phyloP scores from a whole-genome alignment of 1,140 invertebrate species.

The Nasonia giraulti region DNA sequence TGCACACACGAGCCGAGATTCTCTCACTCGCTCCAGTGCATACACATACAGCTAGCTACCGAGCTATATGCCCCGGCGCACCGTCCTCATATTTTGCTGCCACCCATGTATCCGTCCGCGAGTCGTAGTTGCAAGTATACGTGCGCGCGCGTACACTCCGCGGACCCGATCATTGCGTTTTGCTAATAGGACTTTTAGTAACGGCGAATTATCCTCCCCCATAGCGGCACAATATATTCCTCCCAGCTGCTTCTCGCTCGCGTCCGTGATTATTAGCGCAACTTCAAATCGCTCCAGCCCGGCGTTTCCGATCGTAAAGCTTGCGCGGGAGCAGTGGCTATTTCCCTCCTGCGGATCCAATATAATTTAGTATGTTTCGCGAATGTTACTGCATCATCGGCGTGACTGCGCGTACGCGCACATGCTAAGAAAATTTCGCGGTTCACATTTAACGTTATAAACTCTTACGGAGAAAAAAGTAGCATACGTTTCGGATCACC shows the following conservation, averaged over 20 bases:
- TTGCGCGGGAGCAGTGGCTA: slow-evolving; percentile 24
- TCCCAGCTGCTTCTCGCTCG: background rate
- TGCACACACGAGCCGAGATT: slow-evolving; percentile 20
- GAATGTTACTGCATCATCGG: background rate
- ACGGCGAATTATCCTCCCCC: slow-evolving; percentile 41
- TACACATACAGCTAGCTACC: background rate
- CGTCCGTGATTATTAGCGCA: slow-evolving; percentile 41
- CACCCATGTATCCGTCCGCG: background rate
- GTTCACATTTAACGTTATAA: slow-evolving; percentile 22
- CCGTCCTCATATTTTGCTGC: background rate
- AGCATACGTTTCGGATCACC: background rate
- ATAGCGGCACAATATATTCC: background rate
- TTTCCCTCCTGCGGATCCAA: slow-evolving; percentile 24
- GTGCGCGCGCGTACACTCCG: background rate
- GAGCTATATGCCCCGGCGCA: background rate
- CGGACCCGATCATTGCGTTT: slow-evolving; percentile 36
- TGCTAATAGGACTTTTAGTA: slow-evolving; percentile 49
- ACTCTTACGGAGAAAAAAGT: background rate
- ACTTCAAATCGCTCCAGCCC: slow-evolving; percentile 47
- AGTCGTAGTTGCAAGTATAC: background rate
- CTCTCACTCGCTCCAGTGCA: background rate
- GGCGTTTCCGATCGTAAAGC: slow-evolving; percentile 49
- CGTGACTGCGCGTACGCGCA: background rate
- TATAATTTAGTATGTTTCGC: slow-evolving; percentile 44
- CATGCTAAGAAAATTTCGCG: slow-evolving; percentile 39